phyloP scores from a whole-genome alignment of 2,888 invertebrate genomes.

The Pachymerium ferrugineum region DNA sequence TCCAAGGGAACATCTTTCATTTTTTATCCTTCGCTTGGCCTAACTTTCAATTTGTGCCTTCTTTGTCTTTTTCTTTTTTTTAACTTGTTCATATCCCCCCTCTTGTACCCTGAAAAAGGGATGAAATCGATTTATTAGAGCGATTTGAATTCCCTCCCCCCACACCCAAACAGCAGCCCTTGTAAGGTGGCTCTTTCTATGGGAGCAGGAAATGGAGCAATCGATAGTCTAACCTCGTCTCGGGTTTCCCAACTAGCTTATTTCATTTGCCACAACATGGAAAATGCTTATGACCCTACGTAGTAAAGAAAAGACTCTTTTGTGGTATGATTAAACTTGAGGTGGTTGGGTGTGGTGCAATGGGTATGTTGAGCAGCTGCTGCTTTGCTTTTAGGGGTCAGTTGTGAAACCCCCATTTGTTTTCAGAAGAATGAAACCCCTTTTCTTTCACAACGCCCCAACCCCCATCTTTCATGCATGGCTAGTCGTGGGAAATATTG shows the following conservation, averaged over 20 bases:
- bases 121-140: constrained; percentile 7
- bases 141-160: constrained; percentile 12
- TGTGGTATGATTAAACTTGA: constrained; percentile 20
- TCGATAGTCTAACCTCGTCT: constrained; percentile 27
- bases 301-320: constrained; percentile 9
- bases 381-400: constrained; percentile 19
- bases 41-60: not conserved
- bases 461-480: not conserved
- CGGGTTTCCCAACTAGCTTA: constrained; percentile 23
- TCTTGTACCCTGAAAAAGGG: not conserved
- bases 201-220: constrained; percentile 25
- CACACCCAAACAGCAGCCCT: not conserved
- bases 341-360: not conserved
- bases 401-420: constrained; percentile 14
- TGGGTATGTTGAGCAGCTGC: constrained; percentile 18
- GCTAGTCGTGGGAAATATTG: constrained; percentile 19
- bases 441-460: not conserved
- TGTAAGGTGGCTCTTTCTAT: constrained; percentile 23
- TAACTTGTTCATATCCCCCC: not conserved
- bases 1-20: not conserved
- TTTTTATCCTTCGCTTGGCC: not conserved
- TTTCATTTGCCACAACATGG: constrained; percentile 25
- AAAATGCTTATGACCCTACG: constrained; percentile 17
- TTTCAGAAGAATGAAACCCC: constrained; percentile 13
- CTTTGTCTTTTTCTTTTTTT: not conserved